These are phyloP conservation scores for Orientallactaga sibirica DNA, from an alignment of 2,797 vertebrate genomes.

Conservation along the genomic window DNA sequence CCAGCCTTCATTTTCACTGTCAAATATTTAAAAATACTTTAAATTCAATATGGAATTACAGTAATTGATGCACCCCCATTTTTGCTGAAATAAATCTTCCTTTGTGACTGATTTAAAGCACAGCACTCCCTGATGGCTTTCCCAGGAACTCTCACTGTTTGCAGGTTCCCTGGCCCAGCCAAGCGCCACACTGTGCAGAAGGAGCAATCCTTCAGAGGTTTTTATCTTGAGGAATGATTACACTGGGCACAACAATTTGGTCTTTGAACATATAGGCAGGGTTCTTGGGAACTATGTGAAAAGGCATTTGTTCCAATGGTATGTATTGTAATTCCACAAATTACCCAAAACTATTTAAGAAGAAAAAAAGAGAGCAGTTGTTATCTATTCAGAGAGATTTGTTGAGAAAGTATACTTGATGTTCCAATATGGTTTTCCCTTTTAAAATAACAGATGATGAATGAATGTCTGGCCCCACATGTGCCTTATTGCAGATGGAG, in stretches of 20 bases:
- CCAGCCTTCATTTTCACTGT: constrained; percentile 27
- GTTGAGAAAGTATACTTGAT: background rate
- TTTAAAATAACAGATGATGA: background rate
- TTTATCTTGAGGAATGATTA: constrained; percentile 53
- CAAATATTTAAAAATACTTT: constrained; percentile 56
- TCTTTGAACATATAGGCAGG: constrained; percentile 43
- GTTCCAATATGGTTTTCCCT: background rate
- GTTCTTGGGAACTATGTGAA: constrained; percentile 35
- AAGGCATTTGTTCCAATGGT: constrained; percentile 46
- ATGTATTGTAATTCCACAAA: constrained; percentile 36
- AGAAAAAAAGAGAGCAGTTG: background rate
- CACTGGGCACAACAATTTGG: background rate
- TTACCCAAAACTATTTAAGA: constrained; percentile 46
- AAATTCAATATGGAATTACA: constrained; percentile 24
- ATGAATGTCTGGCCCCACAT: background rate
- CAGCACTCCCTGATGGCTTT: constrained; percentile 12
- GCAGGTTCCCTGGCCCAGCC: background rate
- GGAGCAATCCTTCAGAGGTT: constrained; percentile 14
- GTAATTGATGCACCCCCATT: background rate
- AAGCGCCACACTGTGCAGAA: background rate
- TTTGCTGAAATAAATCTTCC: background rate
- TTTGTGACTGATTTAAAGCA: constrained; percentile 35
- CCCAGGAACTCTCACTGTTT: constrained; percentile 30
- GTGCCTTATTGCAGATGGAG: background rate
- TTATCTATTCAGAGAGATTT: background rate